Evolutionary conservation across 1,140 invertebrate species (phyloP).

Genomic region (Neodiprion fabricii): DNA sequence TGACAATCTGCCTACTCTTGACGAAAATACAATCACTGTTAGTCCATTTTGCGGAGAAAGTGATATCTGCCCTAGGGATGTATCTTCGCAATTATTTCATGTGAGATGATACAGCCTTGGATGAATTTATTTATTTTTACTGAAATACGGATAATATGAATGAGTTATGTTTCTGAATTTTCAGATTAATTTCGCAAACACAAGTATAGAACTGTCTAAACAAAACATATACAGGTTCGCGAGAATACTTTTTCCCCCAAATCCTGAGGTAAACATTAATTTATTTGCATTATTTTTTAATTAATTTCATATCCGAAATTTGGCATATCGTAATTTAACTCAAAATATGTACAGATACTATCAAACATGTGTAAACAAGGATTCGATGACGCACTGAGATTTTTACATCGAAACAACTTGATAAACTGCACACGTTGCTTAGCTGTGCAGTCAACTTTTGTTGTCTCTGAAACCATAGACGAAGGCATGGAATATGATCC

Average conservation of each 20-base stretch:
- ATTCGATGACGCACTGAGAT: slow-evolving; percentile 94
- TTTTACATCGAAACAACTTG: slow-evolving; percentile 90
- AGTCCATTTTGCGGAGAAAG: slow-evolving; percentile 97
- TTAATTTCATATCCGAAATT: slow-evolving; percentile 1
- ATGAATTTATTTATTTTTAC: slow-evolving; percentile 26
- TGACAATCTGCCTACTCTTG: slow-evolving; percentile 92
- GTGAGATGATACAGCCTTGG: slow-evolving; percentile 60
- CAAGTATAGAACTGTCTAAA: slow-evolving; percentile 90
- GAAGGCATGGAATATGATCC: slow-evolving; percentile 80
- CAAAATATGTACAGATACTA: slow-evolving; percentile 59
- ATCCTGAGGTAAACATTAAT: slow-evolving; percentile 75
- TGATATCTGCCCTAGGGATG: slow-evolving; percentile 96
- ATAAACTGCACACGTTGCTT: slow-evolving; percentile 86
- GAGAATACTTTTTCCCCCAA: slow-evolving; percentile 92
- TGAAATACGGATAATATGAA: not conserved
- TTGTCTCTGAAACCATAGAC: slow-evolving; percentile 74
- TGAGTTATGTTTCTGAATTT: slow-evolving; percentile 39
- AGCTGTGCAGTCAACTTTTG: slow-evolving; percentile 81
- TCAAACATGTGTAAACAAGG: slow-evolving; percentile 98
- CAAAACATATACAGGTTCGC: slow-evolving; percentile 93
- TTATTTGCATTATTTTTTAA: slow-evolving; percentile 10
- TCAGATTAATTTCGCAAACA: slow-evolving; percentile 91
- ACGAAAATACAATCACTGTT: slow-evolving; percentile 96
- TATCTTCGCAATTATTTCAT: slow-evolving; percentile 84
- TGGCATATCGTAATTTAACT: no score